phyloP scores from a whole-genome alignment of 2,113 vertebrate genomes.

The Daphoenositta chrysoptera region DNA sequence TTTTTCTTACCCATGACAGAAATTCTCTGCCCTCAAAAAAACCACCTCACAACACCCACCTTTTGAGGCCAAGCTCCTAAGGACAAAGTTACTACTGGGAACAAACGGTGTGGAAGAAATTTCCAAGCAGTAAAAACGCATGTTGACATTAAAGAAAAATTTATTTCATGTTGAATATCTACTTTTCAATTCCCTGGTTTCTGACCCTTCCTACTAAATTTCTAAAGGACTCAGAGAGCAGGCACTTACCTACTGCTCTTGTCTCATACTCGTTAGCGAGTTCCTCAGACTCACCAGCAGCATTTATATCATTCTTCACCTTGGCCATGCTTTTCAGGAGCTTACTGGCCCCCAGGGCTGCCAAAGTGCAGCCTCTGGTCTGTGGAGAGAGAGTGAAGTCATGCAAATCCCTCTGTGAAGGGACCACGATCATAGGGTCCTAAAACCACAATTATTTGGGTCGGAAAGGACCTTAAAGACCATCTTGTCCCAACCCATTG shows the following conservation, averaged over 20 bases:
- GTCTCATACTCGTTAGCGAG: conserved; percentile 88
- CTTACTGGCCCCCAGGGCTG: conserved; percentile 91
- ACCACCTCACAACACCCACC: too few relatives aligned
- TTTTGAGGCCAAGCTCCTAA: background rate
- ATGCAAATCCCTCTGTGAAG: background rate
- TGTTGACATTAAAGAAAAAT: background rate
- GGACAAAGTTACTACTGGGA: background rate
- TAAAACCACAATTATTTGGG: background rate
- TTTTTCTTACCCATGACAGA: background rate
- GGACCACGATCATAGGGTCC: background rate
- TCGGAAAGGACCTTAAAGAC: background rate
- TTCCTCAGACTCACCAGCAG: conserved; percentile 81
- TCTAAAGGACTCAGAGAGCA: background rate
- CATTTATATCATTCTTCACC: conserved; percentile 85
- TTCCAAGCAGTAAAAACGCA: background rate
- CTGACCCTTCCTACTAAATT: background rate
- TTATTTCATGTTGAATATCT: background rate
- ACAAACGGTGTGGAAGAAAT: background rate
- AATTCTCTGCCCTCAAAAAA: background rate
- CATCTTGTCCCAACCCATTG: background rate
- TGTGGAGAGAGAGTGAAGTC: background rate
- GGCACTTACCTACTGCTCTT: conserved; percentile 85
- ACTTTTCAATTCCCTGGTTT: background rate
- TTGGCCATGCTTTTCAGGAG: conserved; percentile 89
- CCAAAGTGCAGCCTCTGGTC: conserved; percentile 85